Evolutionary conservation across 2,113 vertebrate genomes (phyloP).

Genomic region (Acanthisitta chloris): DNA sequence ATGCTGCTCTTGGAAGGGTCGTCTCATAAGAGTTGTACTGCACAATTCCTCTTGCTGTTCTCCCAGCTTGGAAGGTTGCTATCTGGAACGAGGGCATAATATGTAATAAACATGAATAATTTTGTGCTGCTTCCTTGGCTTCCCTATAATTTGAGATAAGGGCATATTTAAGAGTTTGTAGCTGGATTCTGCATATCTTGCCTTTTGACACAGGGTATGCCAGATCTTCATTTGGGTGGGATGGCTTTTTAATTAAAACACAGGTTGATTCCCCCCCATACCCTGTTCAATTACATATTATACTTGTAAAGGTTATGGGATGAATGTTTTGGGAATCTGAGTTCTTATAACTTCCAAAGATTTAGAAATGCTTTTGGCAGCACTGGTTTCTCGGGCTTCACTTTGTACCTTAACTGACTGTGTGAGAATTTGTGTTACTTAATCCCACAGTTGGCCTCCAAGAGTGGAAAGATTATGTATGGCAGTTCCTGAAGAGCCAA

Average conservation of each 20-base stretch:
- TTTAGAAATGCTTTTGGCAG: neutral
- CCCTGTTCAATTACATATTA: neutral
- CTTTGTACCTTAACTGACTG: neutral
- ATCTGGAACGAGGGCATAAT: neutral
- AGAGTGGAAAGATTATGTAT: neutral
- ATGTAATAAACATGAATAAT: neutral
- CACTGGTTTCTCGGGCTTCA: neutral
- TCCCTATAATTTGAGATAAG: neutral
- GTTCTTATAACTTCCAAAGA: neutral
- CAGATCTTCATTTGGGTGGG: neutral
- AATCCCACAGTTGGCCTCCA: neutral
- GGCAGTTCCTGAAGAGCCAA: neutral
- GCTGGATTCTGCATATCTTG: neutral
- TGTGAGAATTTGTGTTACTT: neutral
- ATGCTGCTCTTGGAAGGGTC: neutral
- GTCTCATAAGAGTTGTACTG: neutral
- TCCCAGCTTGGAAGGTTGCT: neutral
- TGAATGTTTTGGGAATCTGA: neutral
- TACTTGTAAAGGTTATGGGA: neutral
- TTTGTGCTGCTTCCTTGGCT: neutral
- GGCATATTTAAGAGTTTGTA: neutral
- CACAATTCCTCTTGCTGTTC: neutral
- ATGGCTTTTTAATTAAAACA: constrained; percentile 9
- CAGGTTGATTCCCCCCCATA: neutral
- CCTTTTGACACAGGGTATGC: neutral